Evolutionary conservation across 2,888 invertebrate species (phyloP).

Genomic region (Platycnemis pennipes): DNA sequence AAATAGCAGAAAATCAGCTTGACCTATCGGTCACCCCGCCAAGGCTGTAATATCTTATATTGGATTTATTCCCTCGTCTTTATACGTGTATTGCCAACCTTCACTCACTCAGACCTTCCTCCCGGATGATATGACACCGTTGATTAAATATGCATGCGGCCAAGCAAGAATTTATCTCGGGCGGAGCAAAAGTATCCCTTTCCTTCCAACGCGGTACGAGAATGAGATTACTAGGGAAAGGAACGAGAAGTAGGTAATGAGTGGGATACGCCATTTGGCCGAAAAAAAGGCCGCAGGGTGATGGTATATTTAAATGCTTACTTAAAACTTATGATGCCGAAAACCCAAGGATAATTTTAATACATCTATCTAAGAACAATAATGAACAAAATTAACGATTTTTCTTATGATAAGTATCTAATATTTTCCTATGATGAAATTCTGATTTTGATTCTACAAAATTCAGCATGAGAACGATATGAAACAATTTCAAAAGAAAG

Average conservation of each 20-base stretch:
- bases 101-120: not conserved
- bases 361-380: too few species aligned
- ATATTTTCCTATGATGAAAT: too few species aligned
- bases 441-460: too few species aligned
- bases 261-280: too few species aligned
- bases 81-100: not conserved
- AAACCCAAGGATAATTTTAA: too few species aligned
- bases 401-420: too few species aligned
- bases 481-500: too few species aligned
- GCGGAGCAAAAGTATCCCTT: not conserved
- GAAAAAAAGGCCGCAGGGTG: not conserved
- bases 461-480: too few species aligned
- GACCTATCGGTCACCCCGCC: conserved; percentile 5
- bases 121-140: not conserved
- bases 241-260: too few species aligned
- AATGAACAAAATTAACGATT: too few species aligned
- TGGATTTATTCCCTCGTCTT: not conserved
- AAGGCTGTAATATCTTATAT: not conserved
- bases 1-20: conserved; percentile 32
- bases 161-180: not conserved
- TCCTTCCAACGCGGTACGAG: not conserved
- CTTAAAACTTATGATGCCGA: too few species aligned
- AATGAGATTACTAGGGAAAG: not conserved
- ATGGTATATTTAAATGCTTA: too few species aligned
- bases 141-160: not conserved